Evolutionary conservation across 2,888 invertebrate genomes (phyloP), one percentile per base, ranked within the genome.

Genomic region (Nomada hirtipes): DNA sequence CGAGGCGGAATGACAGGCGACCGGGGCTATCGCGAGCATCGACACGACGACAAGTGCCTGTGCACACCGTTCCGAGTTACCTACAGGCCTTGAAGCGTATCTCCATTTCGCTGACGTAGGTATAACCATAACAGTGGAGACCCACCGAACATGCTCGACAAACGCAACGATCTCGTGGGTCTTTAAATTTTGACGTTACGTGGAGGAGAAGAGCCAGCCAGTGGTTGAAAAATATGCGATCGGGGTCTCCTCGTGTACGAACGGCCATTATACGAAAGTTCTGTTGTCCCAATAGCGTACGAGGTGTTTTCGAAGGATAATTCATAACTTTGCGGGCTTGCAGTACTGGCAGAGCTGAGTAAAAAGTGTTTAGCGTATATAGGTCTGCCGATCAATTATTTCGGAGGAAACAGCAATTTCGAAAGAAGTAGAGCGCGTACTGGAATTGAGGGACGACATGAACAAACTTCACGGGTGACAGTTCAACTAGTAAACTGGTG

Each of bases 1-100:
- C 91, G 90, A 91, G 88, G 87, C 83, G 86, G 88, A 89, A 88
- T 91, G 92, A 91, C 91, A 91, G 90, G 88, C 85, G 87, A 88
- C 63, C 87, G 87, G 87, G 86, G 89, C 85, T 89, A 91, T 91
- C 90, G 79, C 77, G 76, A 80, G 81, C 88, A 91, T 91, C 91
- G 88, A 91, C 89, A 89, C 74, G 86, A 83, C 90, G 91, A 91
- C 91, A 91, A 91, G 91, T 91, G 89, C 88, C 87, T 75, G 36
- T 68, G 90, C 85, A 85, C 83, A 83, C 86, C 87, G 86, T 87
- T 88, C 83, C 73, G 82, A 85, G 84, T 86, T 84, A 85, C 85
- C 87, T 86, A 85, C 85, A 74, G 77, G 76, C 83, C 76, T 77
- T 69, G 69, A 80, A 73, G 81, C 65, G 65, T 78, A 84, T 79